Base-by-base conservation (phyloP, 2,113 vertebrate species). In the Arothron firmamentum region DNA sequence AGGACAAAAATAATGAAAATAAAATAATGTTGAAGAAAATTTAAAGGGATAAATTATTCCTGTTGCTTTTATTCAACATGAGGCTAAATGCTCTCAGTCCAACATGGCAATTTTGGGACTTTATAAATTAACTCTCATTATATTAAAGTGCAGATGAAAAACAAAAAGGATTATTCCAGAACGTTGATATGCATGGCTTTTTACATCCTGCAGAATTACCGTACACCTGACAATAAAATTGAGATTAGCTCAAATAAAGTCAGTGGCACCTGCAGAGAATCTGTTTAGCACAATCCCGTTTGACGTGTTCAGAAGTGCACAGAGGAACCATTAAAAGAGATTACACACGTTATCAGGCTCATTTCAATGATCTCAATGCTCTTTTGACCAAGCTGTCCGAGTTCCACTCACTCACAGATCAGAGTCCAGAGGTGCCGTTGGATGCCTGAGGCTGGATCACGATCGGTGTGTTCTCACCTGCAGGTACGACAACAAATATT, bases 401-500 rank as follows among this genome's bases (percentile, higher is more conserved):
- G 15, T 16, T 16, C 2, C 46, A 2, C 16, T 50, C 15, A 4
- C 41, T 4, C 2, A 10, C 3, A 18, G n/a, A 31, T 21, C 55
- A n/a, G 4, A 57, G 46, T 4, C 19, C 45, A 0, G 54, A 56
- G 11, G 51, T 31, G 49, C 67, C 59, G 52, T 67, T 72, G 13
- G 72, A 21, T 8, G 62, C 17, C 0, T 67, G 63, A 56, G 86
- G 85, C 67, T 87, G 75, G 43, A 75, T 75, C 56, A 82, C 77
- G 9, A 87, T 80, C 0, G 74, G 68, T 12, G 17, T 47, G n/a
- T 74, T 67, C 15, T 80, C 75, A 65, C 74, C 87, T 91, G 78
- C 38, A 66, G 21, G 4, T 9, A 65, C 25, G 21, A 49, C n/a
- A 49, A 31, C 47, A 10, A 52, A 59, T 48, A 16, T 56, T 41